Evolutionary conservation across 1,140 invertebrate genomes (phyloP).

Genomic region (Bombus balteatus): DNA sequence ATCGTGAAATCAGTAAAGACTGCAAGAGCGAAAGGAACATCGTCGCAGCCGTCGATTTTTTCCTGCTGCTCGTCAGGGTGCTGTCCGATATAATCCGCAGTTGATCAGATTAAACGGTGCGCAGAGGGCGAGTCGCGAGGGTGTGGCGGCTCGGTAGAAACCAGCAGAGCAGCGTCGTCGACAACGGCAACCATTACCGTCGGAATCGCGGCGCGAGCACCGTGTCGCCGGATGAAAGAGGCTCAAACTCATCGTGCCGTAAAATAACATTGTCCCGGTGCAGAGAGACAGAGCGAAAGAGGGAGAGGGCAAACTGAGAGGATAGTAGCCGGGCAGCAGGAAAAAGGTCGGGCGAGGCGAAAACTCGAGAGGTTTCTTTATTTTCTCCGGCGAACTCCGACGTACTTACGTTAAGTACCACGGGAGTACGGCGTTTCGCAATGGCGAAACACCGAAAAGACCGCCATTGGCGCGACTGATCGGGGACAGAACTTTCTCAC

Average conservation of each 20-base stretch:
- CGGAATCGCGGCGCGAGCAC: slow-evolving; percentile 56
- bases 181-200: slow-evolving; percentile 48
- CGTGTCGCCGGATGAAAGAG: slow-evolving; percentile 81
- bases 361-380: slow-evolving; percentile 74
- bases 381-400: slow-evolving; percentile 71
- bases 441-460: slow-evolving; percentile 41
- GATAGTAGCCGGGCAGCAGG: slow-evolving; percentile 14
- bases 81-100: slow-evolving; percentile 80
- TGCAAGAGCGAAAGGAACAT: slow-evolving; percentile 8
- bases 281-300: slow-evolving; percentile 45
- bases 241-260: slow-evolving; percentile 82
- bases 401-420: slow-evolving; percentile 78
- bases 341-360: slow-evolving; percentile 53
- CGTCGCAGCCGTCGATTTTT: slow-evolving; percentile 53
- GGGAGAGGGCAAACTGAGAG: not conserved
- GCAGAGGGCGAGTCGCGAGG: slow-evolving; percentile 65
- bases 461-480: slow-evolving; percentile 36
- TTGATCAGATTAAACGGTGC: slow-evolving; percentile 83
- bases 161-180: slow-evolving; percentile 42
- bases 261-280: slow-evolving; percentile 82
- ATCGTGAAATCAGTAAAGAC: not conserved
- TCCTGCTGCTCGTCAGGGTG: slow-evolving; percentile 58
- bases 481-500: not conserved
- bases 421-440: slow-evolving; percentile 37
- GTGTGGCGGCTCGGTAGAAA: slow-evolving; percentile 61